These are phyloP conservation scores for Lithobates pipiens DNA, from an alignment of 2,797 vertebrate genomes.

Conservation along the genomic window DNA sequence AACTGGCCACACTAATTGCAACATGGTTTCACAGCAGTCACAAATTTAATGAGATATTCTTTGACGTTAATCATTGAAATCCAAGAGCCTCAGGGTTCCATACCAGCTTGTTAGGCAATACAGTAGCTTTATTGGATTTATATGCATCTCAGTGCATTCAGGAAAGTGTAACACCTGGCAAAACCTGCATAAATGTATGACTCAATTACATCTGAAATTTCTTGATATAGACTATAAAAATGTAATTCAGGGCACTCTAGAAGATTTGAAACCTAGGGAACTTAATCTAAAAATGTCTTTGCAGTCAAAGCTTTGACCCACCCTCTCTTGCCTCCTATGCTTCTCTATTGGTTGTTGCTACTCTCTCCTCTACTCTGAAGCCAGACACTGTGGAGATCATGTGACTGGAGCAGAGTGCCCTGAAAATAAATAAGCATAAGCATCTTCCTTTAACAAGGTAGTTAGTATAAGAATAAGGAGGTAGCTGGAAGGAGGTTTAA, in stretches of 20 bases:
- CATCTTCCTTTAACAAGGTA: too few species aligned
- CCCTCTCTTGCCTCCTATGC: too few species aligned
- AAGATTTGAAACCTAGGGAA: not conserved
- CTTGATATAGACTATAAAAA: not conserved
- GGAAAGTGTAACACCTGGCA: not conserved
- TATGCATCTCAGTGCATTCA: not conserved
- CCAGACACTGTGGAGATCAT: too few species aligned
- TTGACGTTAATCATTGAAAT: slow-evolving; percentile 19
- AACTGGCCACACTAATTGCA: not conserved
- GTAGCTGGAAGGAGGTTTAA: too few species aligned
- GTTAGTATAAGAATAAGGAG: too few species aligned
- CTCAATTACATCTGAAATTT: not conserved
- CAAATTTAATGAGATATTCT: slow-evolving; percentile 30
- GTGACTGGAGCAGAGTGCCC: too few species aligned
- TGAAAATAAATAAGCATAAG: too few species aligned
- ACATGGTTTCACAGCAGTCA: slow-evolving; percentile 12
- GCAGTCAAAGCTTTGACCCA: too few species aligned
- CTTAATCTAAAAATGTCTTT: too few species aligned
- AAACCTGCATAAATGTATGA: not conserved
- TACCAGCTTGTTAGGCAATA: not conserved
- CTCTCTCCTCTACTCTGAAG: too few species aligned
- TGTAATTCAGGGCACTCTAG: not conserved
- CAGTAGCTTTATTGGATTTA: not conserved
- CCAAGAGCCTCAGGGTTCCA: not conserved
- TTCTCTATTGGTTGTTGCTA: too few species aligned